Evolutionary conservation across 2,888 invertebrate species (phyloP).

Genomic region (Anagyrus pseudococci): DNA sequence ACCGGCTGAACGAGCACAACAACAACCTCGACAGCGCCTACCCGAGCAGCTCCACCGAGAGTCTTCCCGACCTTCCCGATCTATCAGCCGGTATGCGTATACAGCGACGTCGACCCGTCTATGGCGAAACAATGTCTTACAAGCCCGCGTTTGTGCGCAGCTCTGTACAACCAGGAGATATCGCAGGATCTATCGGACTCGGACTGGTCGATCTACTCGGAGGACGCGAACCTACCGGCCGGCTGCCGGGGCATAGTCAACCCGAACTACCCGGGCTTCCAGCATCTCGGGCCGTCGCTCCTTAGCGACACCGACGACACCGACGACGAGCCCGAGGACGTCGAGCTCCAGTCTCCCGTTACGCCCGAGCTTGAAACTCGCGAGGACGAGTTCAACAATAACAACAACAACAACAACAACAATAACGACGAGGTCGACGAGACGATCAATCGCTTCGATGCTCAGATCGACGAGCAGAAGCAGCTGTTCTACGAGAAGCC

Average conservation of each 20-base stretch:
- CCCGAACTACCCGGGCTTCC: slow-evolving; percentile 85
- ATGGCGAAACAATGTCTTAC: no score
- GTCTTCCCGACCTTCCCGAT: slow-evolving; percentile 66
- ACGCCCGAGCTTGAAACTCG: not conserved
- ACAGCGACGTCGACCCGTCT: not conserved
- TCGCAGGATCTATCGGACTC: slow-evolving; percentile 38
- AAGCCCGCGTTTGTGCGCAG: slow-evolving; percentile 29
- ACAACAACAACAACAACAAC: slow-evolving; percentile 56
- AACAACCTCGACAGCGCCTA: slow-evolving; percentile 52
- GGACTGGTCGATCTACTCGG: slow-evolving; percentile 58
- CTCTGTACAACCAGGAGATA: slow-evolving; percentile 40
- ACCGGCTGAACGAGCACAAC: slow-evolving; percentile 48
- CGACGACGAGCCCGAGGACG: slow-evolving; percentile 56
- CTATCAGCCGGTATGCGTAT: not conserved
- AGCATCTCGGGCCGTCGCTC: slow-evolving; percentile 71
- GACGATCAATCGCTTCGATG: slow-evolving; percentile 64
- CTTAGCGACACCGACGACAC: slow-evolving; percentile 63
- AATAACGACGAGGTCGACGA: slow-evolving; percentile 58
- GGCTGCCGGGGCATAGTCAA: slow-evolving; percentile 77
- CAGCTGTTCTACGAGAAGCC: slow-evolving; percentile 65
- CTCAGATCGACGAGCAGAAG: slow-evolving; percentile 65
- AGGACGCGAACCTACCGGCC: slow-evolving; percentile 54
- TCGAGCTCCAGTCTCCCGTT: slow-evolving; percentile 42
- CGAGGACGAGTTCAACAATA: slow-evolving; percentile 58
- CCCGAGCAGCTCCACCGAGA: slow-evolving; percentile 65